Base-by-base conservation (phyloP, 2,113 vertebrate genomes). In the Phoxinus phoxinus region DNA sequence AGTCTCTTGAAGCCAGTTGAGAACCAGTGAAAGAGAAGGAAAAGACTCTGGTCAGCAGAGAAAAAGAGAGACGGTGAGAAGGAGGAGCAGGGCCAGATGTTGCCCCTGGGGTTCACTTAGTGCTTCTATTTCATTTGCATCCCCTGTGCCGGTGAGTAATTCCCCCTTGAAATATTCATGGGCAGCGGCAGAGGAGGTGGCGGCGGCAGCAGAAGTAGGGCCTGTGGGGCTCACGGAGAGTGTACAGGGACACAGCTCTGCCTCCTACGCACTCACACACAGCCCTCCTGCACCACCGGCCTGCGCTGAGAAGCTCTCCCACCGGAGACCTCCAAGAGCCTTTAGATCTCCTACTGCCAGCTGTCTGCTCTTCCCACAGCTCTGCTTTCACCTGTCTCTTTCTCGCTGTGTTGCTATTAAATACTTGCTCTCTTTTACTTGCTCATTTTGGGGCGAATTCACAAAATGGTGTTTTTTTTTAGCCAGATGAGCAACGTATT, bases 161-260 rank as follows among this genome's bases (percentile, higher is more conserved):
- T 83, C 76, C 82, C 72, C 46, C 53, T 84, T 91, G 85, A 91
- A 91, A 91, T 91, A 91, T 91, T 90, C 85, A 91, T 90, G 83
- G 53, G 37, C 71, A 59, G 63, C 84, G 82, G 81, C 81, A 80
- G 81, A 78, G 78, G 82, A 58, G 37, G 81, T 46, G 35, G 56
- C 9, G 78, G 72, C 21, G 74, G 85, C 65, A 78, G 82, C 74
- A 58, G 25, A 73, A 83, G 19, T 27, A 44, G 72, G 48, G 84
- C 74, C 82, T 79, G 78, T 72, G 81, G 76, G 63, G 84, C 41
- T 61, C 41, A 35, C 51, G 48, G 71, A 67, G 58, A 59, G 48
- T 73, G 85, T 65, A 83, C 48, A 83, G n/a, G 61, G 69, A 67
- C 46, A 73, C 23, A 13, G 51, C 41, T 81, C 69, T 65, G 48